Conservation (phyloP, 2,888 invertebrate species). For the Melikaiella ostensackeni region DNA sequence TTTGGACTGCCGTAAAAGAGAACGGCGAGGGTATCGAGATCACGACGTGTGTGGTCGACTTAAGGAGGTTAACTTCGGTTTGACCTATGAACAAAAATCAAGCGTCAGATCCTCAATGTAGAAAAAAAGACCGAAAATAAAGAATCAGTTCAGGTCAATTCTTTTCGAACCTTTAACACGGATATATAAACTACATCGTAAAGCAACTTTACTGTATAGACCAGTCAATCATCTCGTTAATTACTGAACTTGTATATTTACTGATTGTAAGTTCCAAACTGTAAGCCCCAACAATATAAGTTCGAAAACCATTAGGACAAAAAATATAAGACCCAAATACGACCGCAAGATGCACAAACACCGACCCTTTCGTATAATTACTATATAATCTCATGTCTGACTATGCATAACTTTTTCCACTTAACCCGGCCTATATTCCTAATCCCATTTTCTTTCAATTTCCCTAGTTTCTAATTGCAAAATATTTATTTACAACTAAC, state of each 20-base stretch:
- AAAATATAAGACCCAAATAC: no score
- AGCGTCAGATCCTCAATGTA: slow-evolving; percentile 8
- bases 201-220: not conserved
- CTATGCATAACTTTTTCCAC: not conserved
- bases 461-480: not conserved
- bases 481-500: not conserved
- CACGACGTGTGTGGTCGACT: slow-evolving; percentile 38
- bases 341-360: no score
- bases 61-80: slow-evolving; percentile 36
- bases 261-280: no score
- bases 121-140: slow-evolving; percentile 24
- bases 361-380: no score
- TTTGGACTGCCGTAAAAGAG: slow-evolving; percentile 39
- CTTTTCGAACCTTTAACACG: not conserved
- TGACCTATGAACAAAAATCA: slow-evolving; percentile 37
- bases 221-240: not conserved
- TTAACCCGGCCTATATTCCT: not conserved
- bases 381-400: not conserved
- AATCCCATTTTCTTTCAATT: not conserved
- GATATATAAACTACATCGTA: not conserved
- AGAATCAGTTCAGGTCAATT: slow-evolving; percentile 10
- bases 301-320: no score
- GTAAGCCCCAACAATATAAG: no score
- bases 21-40: slow-evolving; percentile 38
- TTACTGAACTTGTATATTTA: no score